phyloP scores from a whole-genome alignment of 2,888 invertebrate genomes.

The Acronicta alni region DNA sequence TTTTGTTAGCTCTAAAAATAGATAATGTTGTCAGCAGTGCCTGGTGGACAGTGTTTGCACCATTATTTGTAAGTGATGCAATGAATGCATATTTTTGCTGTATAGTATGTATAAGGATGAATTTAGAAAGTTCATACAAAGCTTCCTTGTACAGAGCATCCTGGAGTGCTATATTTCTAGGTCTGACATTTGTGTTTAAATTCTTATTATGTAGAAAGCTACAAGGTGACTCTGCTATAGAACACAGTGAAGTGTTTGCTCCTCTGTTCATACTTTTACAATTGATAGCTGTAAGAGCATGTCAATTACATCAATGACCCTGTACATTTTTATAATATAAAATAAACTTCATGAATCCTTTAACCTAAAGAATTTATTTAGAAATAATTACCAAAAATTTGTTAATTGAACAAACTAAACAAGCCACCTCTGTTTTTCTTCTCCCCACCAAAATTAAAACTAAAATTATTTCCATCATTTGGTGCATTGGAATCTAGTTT shows the following conservation, averaged over 20 bases:
- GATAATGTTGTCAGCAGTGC: slow-evolving; percentile 91
- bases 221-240: slow-evolving; percentile 93
- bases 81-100: slow-evolving; percentile 98
- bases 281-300: slow-evolving; percentile 96
- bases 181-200: slow-evolving; percentile 96
- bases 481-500: slow-evolving; percentile 62
- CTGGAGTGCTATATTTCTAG: slow-evolving; percentile 95
- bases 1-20: slow-evolving; percentile 94
- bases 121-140: slow-evolving; percentile 94
- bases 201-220: slow-evolving; percentile 96
- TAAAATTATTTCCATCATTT: slow-evolving; percentile 69
- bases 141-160: slow-evolving; percentile 94
- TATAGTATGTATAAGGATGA: slow-evolving; percentile 98
- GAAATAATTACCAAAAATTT: slow-evolving; percentile 6
- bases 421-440: slow-evolving; percentile 78
- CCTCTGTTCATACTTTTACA: slow-evolving; percentile 97
- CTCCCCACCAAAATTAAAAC: slow-evolving; percentile 78
- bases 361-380: slow-evolving; percentile 37
- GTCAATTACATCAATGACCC: slow-evolving; percentile 92
- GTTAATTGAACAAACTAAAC: slow-evolving; percentile 77
- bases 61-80: slow-evolving; percentile 97
- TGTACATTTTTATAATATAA: slow-evolving; percentile 40
- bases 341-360: slow-evolving; percentile 34
- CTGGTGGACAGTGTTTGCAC: slow-evolving; percentile 97
- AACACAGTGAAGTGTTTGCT: slow-evolving; percentile 97